Evolutionary conservation across 2,797 vertebrate genomes (phyloP).

Genomic region (Thaleichthys pacificus): DNA sequence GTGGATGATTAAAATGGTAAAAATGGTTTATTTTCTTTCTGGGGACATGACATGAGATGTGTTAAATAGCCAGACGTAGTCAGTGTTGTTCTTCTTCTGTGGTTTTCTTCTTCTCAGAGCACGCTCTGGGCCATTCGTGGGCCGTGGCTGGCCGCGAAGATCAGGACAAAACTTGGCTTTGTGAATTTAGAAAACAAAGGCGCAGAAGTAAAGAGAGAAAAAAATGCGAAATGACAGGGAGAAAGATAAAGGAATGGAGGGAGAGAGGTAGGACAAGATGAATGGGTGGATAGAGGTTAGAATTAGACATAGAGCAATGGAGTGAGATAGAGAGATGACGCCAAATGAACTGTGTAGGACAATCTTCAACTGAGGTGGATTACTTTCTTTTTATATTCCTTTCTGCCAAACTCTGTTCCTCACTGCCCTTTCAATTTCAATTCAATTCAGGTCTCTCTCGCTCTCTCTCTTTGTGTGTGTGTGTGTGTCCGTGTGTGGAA

Average conservation of each 20-base stretch:
- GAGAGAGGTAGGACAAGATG: constrained; percentile 16
- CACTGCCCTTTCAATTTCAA: too few species aligned
- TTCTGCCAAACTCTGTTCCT: too few species aligned
- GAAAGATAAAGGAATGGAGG: not conserved
- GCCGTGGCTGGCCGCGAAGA: too few species aligned
- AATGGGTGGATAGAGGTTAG: constrained; percentile 1
- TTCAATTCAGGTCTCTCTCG: too few species aligned
- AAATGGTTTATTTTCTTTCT: not conserved
- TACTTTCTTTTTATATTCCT: not conserved
- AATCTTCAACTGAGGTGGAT: not conserved
- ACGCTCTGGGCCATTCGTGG: not conserved
- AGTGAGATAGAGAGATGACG: not conserved
- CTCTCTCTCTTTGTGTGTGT: not conserved
- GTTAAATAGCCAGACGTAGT: not conserved
- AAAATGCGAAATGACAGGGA: too few species aligned
- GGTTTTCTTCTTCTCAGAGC: not conserved
- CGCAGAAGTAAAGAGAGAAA: too few species aligned
- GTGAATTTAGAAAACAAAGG: too few species aligned
- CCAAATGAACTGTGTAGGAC: not conserved
- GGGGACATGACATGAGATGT: not conserved
- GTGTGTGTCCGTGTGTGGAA: not conserved
- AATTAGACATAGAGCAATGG: constrained; percentile 41
- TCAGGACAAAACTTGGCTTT: too few species aligned
- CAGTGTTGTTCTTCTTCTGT: not conserved
- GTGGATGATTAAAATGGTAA: not conserved